Evolutionary conservation across 2,888 invertebrate genomes (phyloP), one percentile per base, ranked within the genome.

Genomic region (Molorchus minor): DNA sequence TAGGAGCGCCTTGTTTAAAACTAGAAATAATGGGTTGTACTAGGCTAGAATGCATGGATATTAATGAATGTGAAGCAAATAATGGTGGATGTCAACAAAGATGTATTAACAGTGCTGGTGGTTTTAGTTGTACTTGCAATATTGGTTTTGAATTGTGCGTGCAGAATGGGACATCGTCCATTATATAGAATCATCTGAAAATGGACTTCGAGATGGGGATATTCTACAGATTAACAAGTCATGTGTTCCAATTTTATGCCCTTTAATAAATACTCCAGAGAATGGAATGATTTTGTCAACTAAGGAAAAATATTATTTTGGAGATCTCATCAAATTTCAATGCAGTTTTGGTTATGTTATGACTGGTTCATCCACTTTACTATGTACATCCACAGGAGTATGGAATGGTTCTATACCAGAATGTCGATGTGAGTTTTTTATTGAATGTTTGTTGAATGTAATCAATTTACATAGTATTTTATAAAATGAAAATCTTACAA

Each of bases 331-430:
- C 0, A 88, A 88, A 65, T 97, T 97, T 85, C 94, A 94, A 75
- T 98, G 98, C 77, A 89, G 95, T 74, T 96, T 97, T 79, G 98
- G 98, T 13, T 95, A 93, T 76, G 91, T 95, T 0, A 91, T 97
- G 87, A 88, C 91, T 58, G 97, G 97, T 47, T 90, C 92, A 46
- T 87, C 93, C 0, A 88, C 92, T 3, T 82, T 98, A 13, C 84
- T 93, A 53, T 98, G 98, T 79, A 90, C 92, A 1, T 92, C 93
- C 2, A 91, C 90, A 76, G 98, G 98, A 44, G 87, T 86, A 25
- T 98, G 98, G 98, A 96, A 96, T 78, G 95, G 95, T 70, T 90
- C 94, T 3, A 88, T 91, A 36, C 98, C 98, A 2, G 91, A 92
- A 80, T 98, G 98, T 81, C 90, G 93, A 84, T 94, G 96, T 96